These are phyloP conservation scores for Geophilus truncorum DNA, from an alignment of 2,888 invertebrate species.

Conservation along the genomic window DNA sequence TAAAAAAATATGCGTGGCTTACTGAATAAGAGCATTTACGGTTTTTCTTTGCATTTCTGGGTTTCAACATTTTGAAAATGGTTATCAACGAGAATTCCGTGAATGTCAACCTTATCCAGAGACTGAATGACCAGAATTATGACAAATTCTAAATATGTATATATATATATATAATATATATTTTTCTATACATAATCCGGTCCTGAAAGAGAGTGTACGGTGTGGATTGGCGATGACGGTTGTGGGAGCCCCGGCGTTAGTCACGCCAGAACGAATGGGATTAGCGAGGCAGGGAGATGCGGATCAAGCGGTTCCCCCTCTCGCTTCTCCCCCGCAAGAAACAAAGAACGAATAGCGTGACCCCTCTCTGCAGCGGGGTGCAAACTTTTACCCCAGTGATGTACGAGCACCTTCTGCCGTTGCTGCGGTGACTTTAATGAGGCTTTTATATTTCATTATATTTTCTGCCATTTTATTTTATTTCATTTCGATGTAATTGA, in stretches of 20 bases:
- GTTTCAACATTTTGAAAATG: no score
- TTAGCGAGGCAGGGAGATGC: conserved; percentile 26
- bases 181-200: background rate
- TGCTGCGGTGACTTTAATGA: background rate
- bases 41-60: no score
- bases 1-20: no score
- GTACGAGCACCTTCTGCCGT: background rate
- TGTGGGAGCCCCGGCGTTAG: conserved; percentile 18
- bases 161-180: background rate
- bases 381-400: conserved; percentile 6
- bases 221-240: conserved; percentile 7
- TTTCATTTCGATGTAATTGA: background rate
- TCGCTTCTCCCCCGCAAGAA: conserved; percentile 12
- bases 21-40: no score
- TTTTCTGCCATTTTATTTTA: background rate
- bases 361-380: conserved; percentile 16
- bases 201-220: conserved; percentile 1
- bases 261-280: conserved; percentile 31
- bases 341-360: conserved; percentile 16
- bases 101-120: no score
- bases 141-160: no score
- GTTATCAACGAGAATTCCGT: no score
- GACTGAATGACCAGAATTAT: no score
- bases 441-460: background rate
- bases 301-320: conserved; percentile 20